phyloP scores from a whole-genome alignment of 2,113 vertebrate genomes.

The Hipposideros armiger region DNA sequence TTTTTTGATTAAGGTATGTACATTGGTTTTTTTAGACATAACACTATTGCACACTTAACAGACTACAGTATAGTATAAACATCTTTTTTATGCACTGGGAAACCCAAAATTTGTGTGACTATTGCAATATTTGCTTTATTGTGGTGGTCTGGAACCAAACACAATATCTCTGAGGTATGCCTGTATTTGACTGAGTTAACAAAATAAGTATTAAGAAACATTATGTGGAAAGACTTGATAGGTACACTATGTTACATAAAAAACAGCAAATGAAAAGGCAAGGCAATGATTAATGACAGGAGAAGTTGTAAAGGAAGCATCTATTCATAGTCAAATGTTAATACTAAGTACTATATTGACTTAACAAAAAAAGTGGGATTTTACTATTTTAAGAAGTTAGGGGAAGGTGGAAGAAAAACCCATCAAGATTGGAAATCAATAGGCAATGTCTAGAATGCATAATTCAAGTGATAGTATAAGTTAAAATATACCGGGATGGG shows the following conservation, averaged over 20 bases:
- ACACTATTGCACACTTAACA: no score
- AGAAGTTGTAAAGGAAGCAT: constrained; percentile 23
- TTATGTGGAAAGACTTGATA: constrained; percentile 13
- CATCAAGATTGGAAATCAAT: constrained; percentile 49
- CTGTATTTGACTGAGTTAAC: neutral
- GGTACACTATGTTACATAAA: neutral
- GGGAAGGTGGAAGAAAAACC: neutral
- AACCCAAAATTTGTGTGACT: no score
- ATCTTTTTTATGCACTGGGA: no score
- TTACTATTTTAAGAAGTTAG: constrained; percentile 24
- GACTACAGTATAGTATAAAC: no score
- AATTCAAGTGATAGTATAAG: constrained; percentile 5
- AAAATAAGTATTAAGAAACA: constrained; percentile 1
- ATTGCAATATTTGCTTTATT: no score
- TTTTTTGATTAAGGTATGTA: neutral
- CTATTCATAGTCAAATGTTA: neutral
- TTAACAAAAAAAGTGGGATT: constrained; percentile 31
- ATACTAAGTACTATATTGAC: neutral
- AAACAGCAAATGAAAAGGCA: neutral
- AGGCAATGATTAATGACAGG: constrained; percentile 17
- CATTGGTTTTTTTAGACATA: neutral
- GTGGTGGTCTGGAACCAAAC: no score
- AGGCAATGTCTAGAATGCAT: constrained; percentile 26
- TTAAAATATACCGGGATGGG: neutral
- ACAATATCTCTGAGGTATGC: no score